Evolutionary conservation across 2,797 vertebrate species (phyloP).

Genomic region (Chiloscyllium punctatum): DNA sequence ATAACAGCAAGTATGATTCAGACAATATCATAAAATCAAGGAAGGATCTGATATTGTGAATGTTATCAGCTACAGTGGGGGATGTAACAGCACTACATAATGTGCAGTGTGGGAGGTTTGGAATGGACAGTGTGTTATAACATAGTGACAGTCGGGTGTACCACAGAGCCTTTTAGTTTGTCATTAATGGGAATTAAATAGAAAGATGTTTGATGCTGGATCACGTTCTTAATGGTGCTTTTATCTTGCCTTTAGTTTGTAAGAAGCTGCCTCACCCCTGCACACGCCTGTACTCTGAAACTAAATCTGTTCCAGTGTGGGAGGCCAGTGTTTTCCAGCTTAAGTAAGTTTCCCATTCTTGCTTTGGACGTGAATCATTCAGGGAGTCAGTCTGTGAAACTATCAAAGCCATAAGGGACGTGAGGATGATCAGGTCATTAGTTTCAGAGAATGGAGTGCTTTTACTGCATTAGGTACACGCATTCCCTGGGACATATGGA

Average conservation of each 20-base stretch:
- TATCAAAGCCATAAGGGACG: too few species aligned
- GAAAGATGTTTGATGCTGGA: background rate
- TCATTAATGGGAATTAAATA: background rate
- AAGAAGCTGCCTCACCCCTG: conserved; percentile 82
- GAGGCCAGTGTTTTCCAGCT: conserved; percentile 84
- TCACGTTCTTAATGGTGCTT: conserved; percentile 39
- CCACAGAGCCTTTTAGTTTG: background rate
- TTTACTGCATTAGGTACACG: background rate
- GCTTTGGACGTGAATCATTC: background rate
- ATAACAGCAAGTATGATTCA: background rate
- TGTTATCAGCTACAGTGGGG: background rate
- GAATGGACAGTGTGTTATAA: background rate
- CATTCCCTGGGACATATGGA: background rate
- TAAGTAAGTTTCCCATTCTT: conserved; percentile 66
- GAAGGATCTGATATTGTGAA: background rate
- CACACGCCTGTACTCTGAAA: conserved; percentile 87
- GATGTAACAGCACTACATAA: background rate
- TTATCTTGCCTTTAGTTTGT: conserved; percentile 67
- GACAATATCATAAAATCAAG: background rate
- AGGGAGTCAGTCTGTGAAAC: background rate
- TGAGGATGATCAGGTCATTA: background rate
- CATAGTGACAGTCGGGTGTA: background rate
- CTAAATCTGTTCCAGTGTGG: conserved; percentile 85
- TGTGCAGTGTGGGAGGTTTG: background rate
- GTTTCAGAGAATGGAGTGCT: background rate